Evolutionary conservation across 2,888 invertebrate species (phyloP), one percentile per base, ranked within the genome.

Genomic region (Leuctra nigra): DNA sequence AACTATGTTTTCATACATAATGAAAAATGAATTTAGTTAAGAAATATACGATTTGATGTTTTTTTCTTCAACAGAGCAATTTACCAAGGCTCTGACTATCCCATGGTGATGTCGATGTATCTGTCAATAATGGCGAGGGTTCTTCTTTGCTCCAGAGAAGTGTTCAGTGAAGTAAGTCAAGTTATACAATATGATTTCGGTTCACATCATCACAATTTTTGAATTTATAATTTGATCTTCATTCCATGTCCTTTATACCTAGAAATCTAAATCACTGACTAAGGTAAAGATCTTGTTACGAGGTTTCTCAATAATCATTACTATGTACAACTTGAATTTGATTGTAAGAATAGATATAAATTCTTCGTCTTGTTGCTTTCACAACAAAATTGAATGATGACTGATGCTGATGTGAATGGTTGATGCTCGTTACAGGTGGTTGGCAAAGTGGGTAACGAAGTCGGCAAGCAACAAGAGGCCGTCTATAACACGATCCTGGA

Each of bases 121-220:
- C 74, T 94, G 39, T 85, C 85, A 56, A 78, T 94, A 6, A 72
- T 91, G 13, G 84, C 91, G 1, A 80, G 94, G 46, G 82, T 91
- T 23, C 78, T 94, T 52, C 73, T 91, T 29, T 75, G 82, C 3
- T 84, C 87, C 1, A 78, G 83, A 59, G 76, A 79, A 3, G 75
- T 82, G 13, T 87, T 87, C 70, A 82, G 81, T 67, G 76, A 80
- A 66, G 72, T 73, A 65, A 61, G 60, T 46, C n/a, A n/a, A n/a
- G n/a, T n/a, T n/a, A n/a, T n/a, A n/a, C n/a, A n/a, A n/a, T n/a
- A n/a, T n/a, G n/a, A n/a, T n/a, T n/a, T n/a, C n/a, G n/a, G n/a
- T n/a, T n/a, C n/a, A n/a, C n/a, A n/a, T n/a, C n/a, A n/a, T n/a
- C n/a, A n/a, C n/a, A n/a, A n/a, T n/a, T n/a, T n/a, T n/a, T n/a